Percentiles rank a stretch among this genome's conserved stretches.
Evolutionary conservation across 2,797 vertebrate genomes (phyloP).

Genomic region (Benthosema pterotum): DNA sequence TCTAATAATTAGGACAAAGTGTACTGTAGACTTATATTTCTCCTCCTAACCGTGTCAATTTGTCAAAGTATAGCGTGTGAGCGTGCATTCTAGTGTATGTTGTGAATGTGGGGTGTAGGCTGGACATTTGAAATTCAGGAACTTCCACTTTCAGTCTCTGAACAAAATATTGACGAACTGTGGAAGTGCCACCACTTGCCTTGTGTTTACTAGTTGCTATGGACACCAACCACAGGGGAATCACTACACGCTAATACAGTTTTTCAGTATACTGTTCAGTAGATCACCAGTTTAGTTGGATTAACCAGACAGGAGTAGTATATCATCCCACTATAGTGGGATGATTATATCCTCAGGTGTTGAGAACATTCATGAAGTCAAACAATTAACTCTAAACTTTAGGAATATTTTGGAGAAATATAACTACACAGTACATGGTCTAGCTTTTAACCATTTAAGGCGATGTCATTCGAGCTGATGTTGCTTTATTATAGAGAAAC

Average conservation of each 20-base stretch:
- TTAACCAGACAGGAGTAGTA: too few relatives aligned
- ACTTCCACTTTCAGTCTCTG: constrained; percentile 59
- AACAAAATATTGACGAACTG: not conserved
- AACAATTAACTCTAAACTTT: too few relatives aligned
- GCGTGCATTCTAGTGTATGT: constrained; percentile 12
- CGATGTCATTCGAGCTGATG: too few relatives aligned
- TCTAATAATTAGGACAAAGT: constrained; percentile 48
- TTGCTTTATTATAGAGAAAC: too few relatives aligned
- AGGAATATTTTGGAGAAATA: too few relatives aligned
- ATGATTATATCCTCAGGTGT: too few relatives aligned
- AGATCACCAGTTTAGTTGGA: too few relatives aligned
- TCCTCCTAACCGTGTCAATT: constrained; percentile 12
- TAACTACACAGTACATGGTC: too few relatives aligned
- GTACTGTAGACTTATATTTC: constrained; percentile 40
- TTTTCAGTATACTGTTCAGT: too few relatives aligned
- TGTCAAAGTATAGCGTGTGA: not conserved
- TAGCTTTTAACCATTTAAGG: too few relatives aligned
- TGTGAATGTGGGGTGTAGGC: constrained; percentile 17
- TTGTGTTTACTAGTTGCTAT: constrained; percentile 61
- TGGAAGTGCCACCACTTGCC: constrained; percentile 32
- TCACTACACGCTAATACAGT: constrained; percentile 14
- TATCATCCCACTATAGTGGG: too few relatives aligned
- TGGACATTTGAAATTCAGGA: constrained; percentile 55
- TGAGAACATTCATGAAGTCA: too few relatives aligned
- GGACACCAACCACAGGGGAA: constrained; percentile 40